Evolutionary conservation across 2,797 vertebrate genomes (phyloP), one percentile per base, ranked within the genome.

Genomic region (Xiphophorus birchmanni): DNA sequence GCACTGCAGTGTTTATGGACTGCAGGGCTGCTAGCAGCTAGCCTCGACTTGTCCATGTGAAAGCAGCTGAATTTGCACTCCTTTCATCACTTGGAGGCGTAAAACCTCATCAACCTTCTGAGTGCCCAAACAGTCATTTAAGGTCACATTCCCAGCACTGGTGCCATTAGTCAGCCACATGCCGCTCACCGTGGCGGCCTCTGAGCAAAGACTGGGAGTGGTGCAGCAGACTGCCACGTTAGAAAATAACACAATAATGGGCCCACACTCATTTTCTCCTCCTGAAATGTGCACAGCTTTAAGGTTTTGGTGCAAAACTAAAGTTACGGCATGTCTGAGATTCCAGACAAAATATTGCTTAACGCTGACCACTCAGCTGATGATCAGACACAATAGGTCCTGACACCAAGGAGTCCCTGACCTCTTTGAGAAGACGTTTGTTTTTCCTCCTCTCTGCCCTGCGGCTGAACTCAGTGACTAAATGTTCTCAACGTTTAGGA

Each of bases 291-390:
- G n/a, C 67, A 72, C 42, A 17, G 21, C 23, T 72, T n/a, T 45
- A 72, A 72, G 26, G 21, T 40, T 79, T 50, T 3, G 56, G 23
- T 58, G 40, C 44, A 35, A 65, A 79, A 79, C 32, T 71, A 71
- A 69, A 63, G 60, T 35, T 5, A 42, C 18, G 2, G 42, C 82
- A 32, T 26, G 78, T 82, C 73, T 85, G 73, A 69, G 65, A 29
- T 56, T 84, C 76, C 86, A 89, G 84, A 90, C 85, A 5, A 69
- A 17, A 0, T 52, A 79, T 89, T 92, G 77, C 90, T 74, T 79
- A 89, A 86, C 60, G 0, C 52, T 65, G 73, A 82, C 80, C 80
- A 4, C 77, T 73, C 0, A 8, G 5, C 52, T 74, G 74, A 74
- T 44, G 40, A 86, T 73, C 52, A 56, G 65, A 75, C 13, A 0